phyloP scores from a whole-genome alignment of 2,888 invertebrate genomes.

The Aproaerema taeniolella region DNA sequence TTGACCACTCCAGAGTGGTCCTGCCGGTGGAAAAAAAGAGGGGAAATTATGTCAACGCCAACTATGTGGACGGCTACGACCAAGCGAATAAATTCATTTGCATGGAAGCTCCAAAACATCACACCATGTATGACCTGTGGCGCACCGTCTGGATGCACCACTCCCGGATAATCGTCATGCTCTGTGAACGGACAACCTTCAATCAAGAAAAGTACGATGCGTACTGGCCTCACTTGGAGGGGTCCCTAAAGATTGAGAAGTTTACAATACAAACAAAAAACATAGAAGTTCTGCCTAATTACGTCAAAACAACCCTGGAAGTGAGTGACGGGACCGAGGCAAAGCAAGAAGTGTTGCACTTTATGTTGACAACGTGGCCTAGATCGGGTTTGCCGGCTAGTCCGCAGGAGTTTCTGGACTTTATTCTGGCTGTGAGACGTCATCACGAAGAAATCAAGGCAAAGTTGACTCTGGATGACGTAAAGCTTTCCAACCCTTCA shows the following conservation, averaged over 20 bases:
- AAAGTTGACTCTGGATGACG: background rate
- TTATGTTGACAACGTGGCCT: slow-evolving; percentile 2
- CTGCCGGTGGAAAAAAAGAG: background rate
- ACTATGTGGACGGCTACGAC: background rate
- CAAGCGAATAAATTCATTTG: background rate
- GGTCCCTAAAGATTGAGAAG: background rate
- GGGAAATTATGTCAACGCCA: background rate
- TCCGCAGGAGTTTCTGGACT: slow-evolving; percentile 5
- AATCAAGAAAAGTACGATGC: background rate
- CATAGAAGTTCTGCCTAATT: slow-evolving; percentile 3
- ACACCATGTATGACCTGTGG: background rate
- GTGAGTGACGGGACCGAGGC: slow-evolving; percentile 6
- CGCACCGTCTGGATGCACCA: background rate
- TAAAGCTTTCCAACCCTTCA: background rate
- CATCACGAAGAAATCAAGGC: background rate
- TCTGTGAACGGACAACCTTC: background rate
- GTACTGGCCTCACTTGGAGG: background rate
- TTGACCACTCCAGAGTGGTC: background rate
- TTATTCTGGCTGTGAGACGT: slow-evolving; percentile 3
- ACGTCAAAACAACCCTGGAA: slow-evolving; percentile 2
- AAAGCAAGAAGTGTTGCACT: slow-evolving; percentile 6
- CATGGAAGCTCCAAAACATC: background rate
- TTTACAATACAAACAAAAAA: slow-evolving; percentile 5
- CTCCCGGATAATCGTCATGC: background rate
- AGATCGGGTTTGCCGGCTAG: background rate